phyloP scores from a whole-genome alignment of 2,797 vertebrate genomes.

The Setipinna tenuifilis region DNA sequence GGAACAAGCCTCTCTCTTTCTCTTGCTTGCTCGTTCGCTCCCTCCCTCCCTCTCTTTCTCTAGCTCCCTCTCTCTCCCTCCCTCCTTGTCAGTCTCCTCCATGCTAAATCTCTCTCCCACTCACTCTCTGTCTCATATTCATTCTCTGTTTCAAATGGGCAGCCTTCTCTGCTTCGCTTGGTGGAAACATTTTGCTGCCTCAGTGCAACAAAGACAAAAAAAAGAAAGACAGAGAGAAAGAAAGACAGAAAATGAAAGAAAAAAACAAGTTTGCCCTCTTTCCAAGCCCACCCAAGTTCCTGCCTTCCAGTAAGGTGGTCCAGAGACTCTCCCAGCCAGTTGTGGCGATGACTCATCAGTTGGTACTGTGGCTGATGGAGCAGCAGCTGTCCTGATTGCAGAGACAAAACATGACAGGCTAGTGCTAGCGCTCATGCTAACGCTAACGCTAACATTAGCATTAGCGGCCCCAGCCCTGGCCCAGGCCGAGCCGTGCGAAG shows the following conservation, averaged over 20 bases:
- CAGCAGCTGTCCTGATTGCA: background rate
- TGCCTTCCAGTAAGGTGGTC: background rate
- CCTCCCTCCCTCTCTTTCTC: background rate
- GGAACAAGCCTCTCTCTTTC: slow-evolving; percentile 36
- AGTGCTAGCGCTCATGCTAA: background rate
- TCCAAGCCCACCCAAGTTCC: slow-evolving; percentile 16
- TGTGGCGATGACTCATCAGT: background rate
- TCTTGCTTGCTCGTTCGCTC: slow-evolving; percentile 20
- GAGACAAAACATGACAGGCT: background rate
- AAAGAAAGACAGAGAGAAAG: background rate
- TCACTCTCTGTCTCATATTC: background rate
- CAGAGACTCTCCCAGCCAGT: background rate
- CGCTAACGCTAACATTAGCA: background rate
- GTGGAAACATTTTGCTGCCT: slow-evolving; percentile 19
- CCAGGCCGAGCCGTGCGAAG: background rate
- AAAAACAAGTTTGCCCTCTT: background rate
- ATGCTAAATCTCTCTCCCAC: background rate
- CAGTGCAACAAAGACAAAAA: background rate
- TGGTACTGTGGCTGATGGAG: background rate
- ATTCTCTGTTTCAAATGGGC: slow-evolving; percentile 34
- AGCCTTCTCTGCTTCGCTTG: slow-evolving; percentile 35
- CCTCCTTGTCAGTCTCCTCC: too few relatives aligned
- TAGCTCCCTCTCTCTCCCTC: background rate
- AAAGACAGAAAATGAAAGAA: background rate
- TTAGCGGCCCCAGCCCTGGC: background rate